phyloP scores from a whole-genome alignment of 2,113 vertebrate genomes.

The Empidonax traillii region DNA sequence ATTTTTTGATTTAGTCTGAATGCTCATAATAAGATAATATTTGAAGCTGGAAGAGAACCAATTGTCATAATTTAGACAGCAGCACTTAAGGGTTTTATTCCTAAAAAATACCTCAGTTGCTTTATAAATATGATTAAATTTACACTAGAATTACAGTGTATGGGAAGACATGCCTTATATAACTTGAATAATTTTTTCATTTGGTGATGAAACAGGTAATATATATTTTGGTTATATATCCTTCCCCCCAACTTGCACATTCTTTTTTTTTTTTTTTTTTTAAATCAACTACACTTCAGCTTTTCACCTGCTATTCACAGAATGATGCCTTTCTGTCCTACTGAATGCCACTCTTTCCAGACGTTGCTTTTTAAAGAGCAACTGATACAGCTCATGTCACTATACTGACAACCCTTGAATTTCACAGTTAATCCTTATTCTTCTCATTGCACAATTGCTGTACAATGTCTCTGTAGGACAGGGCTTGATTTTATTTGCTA shows the following conservation, averaged over 20 bases:
- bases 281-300: not conserved
- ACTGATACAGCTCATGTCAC: conserved; percentile 32
- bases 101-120: not conserved
- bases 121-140: not conserved
- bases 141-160: not conserved
- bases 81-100: not conserved
- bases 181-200: not conserved
- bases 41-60: not conserved
- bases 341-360: conserved; percentile 18
- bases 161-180: not conserved
- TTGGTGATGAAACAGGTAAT: not conserved
- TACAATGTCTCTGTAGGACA: not conserved
- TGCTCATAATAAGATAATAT: not conserved
- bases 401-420: not conserved
- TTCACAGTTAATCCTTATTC: conserved; percentile 22
- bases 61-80: not conserved
- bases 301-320: not conserved
- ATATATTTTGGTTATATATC: not conserved
- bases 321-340: not conserved
- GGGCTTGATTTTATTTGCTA: not conserved
- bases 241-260: not conserved
- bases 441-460: conserved; percentile 16
- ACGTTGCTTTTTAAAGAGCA: conserved; percentile 47
- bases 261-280: not conserved
- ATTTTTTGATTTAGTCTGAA: not conserved